A percentile compares a stretch with the other conserved stretches of the same genome.
These are phyloP conservation scores for Phortica variegata DNA, from an alignment of 1,140 invertebrate species.

Conservation along the genomic window DNA sequence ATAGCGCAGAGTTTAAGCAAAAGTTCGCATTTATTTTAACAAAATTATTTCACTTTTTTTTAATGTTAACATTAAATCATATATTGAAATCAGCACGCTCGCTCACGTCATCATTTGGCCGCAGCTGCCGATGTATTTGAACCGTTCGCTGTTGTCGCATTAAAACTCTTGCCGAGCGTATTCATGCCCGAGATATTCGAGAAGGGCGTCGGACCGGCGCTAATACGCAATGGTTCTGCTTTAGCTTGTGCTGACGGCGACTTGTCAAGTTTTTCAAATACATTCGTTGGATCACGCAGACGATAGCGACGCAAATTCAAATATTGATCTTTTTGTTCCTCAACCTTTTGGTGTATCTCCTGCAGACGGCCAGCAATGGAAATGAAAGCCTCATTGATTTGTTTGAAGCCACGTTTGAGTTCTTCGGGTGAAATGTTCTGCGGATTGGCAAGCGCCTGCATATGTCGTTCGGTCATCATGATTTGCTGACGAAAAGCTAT, in stretches of 20 bases:
- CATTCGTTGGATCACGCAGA: slow-evolving; percentile 75
- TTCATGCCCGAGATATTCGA: slow-evolving; percentile 51
- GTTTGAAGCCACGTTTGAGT: slow-evolving; percentile 66
- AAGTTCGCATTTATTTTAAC: too few relatives aligned
- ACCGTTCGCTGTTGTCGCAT: slow-evolving; percentile 20
- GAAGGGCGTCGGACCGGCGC: slow-evolving; percentile 65
- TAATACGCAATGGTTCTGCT: slow-evolving; percentile 49
- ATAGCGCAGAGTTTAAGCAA: too few relatives aligned
- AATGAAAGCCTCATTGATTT: slow-evolving; percentile 82
- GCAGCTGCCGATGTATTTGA: slow-evolving; percentile 21
- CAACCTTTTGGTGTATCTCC: slow-evolving; percentile 72
- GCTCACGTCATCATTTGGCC: slow-evolving; percentile 19
- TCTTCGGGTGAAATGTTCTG: slow-evolving; percentile 69
- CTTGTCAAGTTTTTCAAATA: slow-evolving; percentile 65
- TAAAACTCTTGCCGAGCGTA: slow-evolving; percentile 39
- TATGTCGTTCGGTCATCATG: slow-evolving; percentile 71
- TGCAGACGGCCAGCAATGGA: slow-evolving; percentile 82
- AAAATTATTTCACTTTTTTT: too few relatives aligned
- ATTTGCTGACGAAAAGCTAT: slow-evolving; percentile 71
- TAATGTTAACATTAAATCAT: too few relatives aligned
- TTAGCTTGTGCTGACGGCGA: slow-evolving; percentile 16
- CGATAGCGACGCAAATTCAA: slow-evolving; percentile 76
- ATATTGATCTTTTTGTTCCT: slow-evolving; percentile 81
- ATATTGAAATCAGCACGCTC: too few relatives aligned
- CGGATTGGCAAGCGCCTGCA: slow-evolving; percentile 68